A percentile compares a stretch with the other conserved stretches of the same genome.
phyloP scores from a whole-genome alignment of 2,888 invertebrate species.

The Xylota segnis region DNA sequence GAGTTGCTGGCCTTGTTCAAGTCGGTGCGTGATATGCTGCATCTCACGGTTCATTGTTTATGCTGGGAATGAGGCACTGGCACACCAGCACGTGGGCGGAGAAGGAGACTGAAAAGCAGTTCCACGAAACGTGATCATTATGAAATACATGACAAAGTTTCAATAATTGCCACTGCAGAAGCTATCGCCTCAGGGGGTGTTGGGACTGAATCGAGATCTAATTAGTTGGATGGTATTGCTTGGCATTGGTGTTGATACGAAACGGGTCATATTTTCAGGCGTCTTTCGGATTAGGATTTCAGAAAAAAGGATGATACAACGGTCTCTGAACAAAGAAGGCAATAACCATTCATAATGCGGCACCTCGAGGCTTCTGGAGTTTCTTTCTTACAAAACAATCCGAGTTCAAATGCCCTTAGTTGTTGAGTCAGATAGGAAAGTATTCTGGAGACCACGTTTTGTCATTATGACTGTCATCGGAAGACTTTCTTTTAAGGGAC shows the following conservation, averaged over 20 bases:
- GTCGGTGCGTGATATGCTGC: slow-evolving; percentile 34
- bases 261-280: neutral
- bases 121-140: slow-evolving; percentile 41
- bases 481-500: too few species aligned
- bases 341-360: too few species aligned
- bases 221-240: slow-evolving; percentile 9
- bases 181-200: neutral
- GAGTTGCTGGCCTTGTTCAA: slow-evolving; percentile 45
- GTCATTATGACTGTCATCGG: too few species aligned
- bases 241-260: too few species aligned
- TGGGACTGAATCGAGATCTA: slow-evolving; percentile 18
- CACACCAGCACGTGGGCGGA: neutral
- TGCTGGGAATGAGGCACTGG: neutral
- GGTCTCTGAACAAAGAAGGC: too few species aligned
- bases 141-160: slow-evolving; percentile 28
- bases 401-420: too few species aligned
- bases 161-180: slow-evolving; percentile 10
- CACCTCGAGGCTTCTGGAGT: too few species aligned
- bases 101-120: slow-evolving; percentile 5
- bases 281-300: too few species aligned
- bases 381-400: too few species aligned
- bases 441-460: too few species aligned
- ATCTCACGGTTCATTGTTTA: slow-evolving; percentile 43
- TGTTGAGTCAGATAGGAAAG: too few species aligned
- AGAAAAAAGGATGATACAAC: too few species aligned